Base-by-base conservation (phyloP, 2,888 invertebrate genomes). In the Beris chalybata region DNA sequence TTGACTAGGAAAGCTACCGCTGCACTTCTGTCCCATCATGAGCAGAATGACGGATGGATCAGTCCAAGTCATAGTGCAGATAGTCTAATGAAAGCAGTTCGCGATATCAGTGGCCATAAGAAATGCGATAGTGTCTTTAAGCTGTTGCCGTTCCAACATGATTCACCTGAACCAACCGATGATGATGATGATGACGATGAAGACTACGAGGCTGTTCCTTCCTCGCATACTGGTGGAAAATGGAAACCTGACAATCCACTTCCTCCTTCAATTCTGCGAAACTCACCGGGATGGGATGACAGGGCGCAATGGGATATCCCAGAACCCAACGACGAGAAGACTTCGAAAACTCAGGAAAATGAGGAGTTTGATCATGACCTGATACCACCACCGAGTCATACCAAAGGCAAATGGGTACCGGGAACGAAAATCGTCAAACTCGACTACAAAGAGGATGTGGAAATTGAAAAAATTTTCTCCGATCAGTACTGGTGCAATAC, bases 391-490 rank as follows among this genome's bases (percentile, higher is more conserved):
- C 87, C 88, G 4, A 85, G 85, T 47, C 86, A 91, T 72, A 90
- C 90, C 0, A 87, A 87, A 76, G 91, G 91, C 0, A 93, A 93
- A 82, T 93, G 92, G 92, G 85, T 91, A 59, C 92, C 91, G 0
- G 89, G 89, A 31, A 78, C 83, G 77, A 71, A 86, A 82, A 76
- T 86, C 79, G 65, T 85, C 80, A 83, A 83, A 81, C 74, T 84
- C 77, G 64, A 86, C 52, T 78, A 77, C 79, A 68, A 82, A 77
- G 76, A 83, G 74, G 38, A 38, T 38, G 50, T 83, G 82, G 75
- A 83, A 82, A 9, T 79, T 64, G 69, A 68, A 22, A 70, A 71
- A 64, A 68, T 70, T 9, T 58, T 79, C 65, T 77, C 84, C 0
- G 83, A 87, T 4, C 87, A 88, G 72, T 91, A 88, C 76, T 91